phyloP scores from a whole-genome alignment of 2,113 vertebrate species.

The Lophura nycthemera region DNA sequence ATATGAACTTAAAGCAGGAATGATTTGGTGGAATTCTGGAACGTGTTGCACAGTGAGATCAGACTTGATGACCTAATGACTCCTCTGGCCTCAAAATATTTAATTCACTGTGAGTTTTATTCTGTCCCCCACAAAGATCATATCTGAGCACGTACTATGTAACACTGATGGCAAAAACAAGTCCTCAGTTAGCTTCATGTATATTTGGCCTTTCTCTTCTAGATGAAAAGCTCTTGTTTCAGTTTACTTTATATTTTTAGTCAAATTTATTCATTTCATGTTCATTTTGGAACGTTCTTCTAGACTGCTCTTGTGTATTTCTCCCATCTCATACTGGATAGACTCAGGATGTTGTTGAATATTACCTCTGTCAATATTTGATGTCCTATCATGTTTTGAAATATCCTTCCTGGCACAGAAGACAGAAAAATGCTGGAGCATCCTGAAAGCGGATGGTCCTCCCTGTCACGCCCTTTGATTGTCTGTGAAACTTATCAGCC shows the following conservation, averaged over 20 bases:
- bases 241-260: background rate
- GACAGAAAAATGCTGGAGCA: background rate
- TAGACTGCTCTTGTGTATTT: background rate
- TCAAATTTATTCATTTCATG: background rate
- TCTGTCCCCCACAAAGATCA: background rate
- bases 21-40: background rate
- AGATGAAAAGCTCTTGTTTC: background rate
- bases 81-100: background rate
- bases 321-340: background rate
- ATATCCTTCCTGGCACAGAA: background rate
- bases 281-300: background rate
- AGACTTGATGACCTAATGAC: background rate
- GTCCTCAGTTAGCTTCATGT: background rate
- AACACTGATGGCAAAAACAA: background rate
- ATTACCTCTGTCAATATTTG: background rate
- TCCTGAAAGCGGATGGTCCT: background rate
- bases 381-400: background rate
- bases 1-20: background rate
- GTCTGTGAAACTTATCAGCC: background rate
- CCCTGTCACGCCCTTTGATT: background rate
- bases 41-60: fast-evolving
- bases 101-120: background rate
- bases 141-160: background rate
- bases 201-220: background rate
- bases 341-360: background rate